These are phyloP conservation scores for Daktulosphaira vitifoliae DNA, from an alignment of 1,140 invertebrate species.

Conservation along the genomic window DNA sequence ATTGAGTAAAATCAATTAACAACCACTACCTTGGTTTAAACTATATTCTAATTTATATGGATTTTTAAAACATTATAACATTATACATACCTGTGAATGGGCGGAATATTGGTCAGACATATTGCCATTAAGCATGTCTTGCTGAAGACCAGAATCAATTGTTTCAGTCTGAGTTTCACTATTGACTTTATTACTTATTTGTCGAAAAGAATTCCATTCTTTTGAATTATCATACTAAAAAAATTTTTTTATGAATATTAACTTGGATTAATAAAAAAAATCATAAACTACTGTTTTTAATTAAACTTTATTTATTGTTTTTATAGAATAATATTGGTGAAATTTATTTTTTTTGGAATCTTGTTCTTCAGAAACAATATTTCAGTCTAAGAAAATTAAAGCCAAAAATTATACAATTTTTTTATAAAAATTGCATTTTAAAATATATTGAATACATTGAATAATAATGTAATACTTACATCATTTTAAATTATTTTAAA, in stretches of 20 bases:
- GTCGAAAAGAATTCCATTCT: conserved; percentile 17
- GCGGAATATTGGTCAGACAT: conserved; percentile 21
- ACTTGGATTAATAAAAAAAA: neutral
- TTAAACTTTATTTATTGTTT: neutral
- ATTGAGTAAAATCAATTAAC: no score
- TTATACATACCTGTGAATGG: conserved; percentile 10
- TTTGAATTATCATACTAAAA: conserved; percentile 5
- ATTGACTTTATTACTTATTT: conserved; percentile 27
- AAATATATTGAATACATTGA: no score
- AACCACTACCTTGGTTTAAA: no score
- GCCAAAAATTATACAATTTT: no score
- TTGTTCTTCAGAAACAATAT: no score
- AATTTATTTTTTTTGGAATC: neutral
- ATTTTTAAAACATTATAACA: neutral
- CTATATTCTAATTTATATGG: neutral
- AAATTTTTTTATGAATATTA: neutral
- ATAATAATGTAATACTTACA: no score
- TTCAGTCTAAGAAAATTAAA: no score
- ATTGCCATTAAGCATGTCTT: conserved; percentile 24
- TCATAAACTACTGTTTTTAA: no score
- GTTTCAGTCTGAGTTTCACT: conserved; percentile 34
- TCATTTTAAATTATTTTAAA: no score
- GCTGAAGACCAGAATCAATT: conserved; percentile 10
- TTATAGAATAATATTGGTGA: no score
- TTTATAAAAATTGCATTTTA: no score